These are phyloP conservation scores for Momotus momota DNA, from an alignment of 2,797 vertebrate genomes.

Conservation along the genomic window DNA sequence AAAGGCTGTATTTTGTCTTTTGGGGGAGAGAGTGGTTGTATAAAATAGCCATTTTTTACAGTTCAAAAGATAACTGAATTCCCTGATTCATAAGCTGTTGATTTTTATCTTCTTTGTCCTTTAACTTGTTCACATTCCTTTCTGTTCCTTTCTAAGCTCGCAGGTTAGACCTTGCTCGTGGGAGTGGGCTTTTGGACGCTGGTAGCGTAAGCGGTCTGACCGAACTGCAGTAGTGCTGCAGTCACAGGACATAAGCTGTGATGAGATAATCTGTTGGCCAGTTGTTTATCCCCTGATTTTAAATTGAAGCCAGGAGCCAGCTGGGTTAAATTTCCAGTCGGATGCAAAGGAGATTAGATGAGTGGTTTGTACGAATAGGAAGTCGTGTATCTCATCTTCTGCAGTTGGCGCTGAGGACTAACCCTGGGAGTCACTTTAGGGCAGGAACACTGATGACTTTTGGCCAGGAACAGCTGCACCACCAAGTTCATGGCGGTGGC, in stretches of 20 bases:
- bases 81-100: background rate
- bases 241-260: background rate
- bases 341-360: slow-evolving; percentile 21
- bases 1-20: background rate
- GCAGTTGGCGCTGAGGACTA: background rate
- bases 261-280: background rate
- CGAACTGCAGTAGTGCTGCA: background rate
- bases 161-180: background rate
- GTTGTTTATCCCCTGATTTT: background rate
- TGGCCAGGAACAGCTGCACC: background rate
- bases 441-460: background rate
- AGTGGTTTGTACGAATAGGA: background rate
- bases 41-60: slow-evolving; percentile 21
- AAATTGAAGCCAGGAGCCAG: slow-evolving; percentile 2
- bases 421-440: background rate
- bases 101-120: background rate
- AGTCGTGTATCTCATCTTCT: background rate
- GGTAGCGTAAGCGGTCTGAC: background rate
- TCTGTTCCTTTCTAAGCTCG: background rate
- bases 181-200: background rate
- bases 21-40: background rate
- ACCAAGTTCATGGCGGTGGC: background rate
- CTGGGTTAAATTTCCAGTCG: slow-evolving; percentile 21
- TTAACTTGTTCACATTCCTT: background rate
- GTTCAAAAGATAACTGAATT: slow-evolving; percentile 28